These are phyloP conservation scores for Orthonychiurus folsomi DNA, from an alignment of 2,888 invertebrate genomes.

Conservation along the genomic window DNA sequence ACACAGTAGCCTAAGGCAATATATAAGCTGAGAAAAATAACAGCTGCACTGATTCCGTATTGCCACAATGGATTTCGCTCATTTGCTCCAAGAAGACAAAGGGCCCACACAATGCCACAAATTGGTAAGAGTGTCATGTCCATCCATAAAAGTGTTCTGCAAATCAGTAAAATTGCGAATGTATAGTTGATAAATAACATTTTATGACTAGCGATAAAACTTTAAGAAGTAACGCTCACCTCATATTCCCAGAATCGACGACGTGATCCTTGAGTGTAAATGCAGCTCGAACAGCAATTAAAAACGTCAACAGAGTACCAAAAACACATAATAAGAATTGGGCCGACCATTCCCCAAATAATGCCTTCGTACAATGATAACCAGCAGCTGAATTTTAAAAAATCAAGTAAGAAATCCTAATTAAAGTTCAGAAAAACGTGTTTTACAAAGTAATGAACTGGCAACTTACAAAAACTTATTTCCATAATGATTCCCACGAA, in stretches of 20 bases:
- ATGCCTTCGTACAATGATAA: constrained; percentile 84
- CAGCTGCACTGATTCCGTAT: constrained; percentile 65
- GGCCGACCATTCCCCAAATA: constrained; percentile 91
- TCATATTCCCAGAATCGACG: constrained; percentile 71
- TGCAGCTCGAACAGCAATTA: constrained; percentile 79
- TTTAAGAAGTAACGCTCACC: constrained; percentile 46
- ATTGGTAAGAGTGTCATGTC: constrained; percentile 78
- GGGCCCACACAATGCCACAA: constrained; percentile 75
- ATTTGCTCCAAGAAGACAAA: constrained; percentile 67
- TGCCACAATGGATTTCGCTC: constrained; percentile 64
- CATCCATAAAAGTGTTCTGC: constrained; percentile 73
- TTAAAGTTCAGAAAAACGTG: constrained; percentile 10
- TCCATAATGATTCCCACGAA: constrained; percentile 89
- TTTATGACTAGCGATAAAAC: not conserved
- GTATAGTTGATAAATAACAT: constrained; percentile 5
- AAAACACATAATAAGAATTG: constrained; percentile 60
- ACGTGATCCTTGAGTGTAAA: constrained; percentile 84
- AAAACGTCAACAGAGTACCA: constrained; percentile 68
- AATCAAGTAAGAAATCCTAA: constrained; percentile 14
- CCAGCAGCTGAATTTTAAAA: constrained; percentile 68
- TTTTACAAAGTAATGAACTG: constrained; percentile 12
- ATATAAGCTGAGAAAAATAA: constrained; percentile 70
- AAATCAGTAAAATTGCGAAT: no score
- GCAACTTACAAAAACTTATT: constrained; percentile 85
- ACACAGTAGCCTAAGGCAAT: constrained; percentile 79